phyloP scores from a whole-genome alignment of 2,888 invertebrate species.

The Rhimphoctona megacephalus region DNA sequence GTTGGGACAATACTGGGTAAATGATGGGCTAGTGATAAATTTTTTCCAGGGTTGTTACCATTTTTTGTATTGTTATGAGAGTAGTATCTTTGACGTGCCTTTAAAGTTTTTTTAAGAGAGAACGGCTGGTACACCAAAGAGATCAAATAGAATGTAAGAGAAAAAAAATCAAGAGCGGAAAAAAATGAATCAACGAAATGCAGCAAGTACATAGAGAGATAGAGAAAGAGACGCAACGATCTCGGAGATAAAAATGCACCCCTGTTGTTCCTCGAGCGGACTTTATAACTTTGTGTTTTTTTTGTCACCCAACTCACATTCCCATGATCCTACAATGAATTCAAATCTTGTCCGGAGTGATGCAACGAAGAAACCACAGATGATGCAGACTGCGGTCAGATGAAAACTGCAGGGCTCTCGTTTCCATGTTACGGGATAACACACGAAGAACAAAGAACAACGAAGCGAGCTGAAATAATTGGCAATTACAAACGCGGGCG shows the following conservation, averaged over 20 bases:
- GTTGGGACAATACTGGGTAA: no score
- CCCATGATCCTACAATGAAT: slow-evolving; percentile 37
- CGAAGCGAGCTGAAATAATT: slow-evolving; percentile 79
- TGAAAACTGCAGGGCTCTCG: slow-evolving; percentile 33
- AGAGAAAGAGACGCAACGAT: background rate
- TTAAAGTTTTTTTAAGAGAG: background rate
- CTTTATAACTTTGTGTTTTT: background rate
- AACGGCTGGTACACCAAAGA: background rate
- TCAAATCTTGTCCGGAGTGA: slow-evolving; percentile 29
- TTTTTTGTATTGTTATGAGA: background rate
- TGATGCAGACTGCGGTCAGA: slow-evolving; percentile 13
- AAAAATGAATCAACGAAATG: slow-evolving; percentile 2
- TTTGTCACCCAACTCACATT: slow-evolving; percentile 8
- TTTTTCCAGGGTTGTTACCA: background rate
- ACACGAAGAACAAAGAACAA: slow-evolving; percentile 75
- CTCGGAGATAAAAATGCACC: background rate
- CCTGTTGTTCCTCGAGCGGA: background rate
- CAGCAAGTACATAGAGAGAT: background rate
- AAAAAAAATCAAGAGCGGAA: background rate
- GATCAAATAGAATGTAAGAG: background rate
- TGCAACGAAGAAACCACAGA: slow-evolving; percentile 11
- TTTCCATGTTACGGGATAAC: slow-evolving; percentile 54
- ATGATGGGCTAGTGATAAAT: no score
- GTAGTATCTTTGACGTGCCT: background rate
- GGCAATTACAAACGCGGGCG: slow-evolving; percentile 80